These are phyloP conservation scores for Eucidaris tribuloides DNA, from an alignment of 35 echinoderm and acorn worm genomes.

Conservation along the genomic window DNA sequence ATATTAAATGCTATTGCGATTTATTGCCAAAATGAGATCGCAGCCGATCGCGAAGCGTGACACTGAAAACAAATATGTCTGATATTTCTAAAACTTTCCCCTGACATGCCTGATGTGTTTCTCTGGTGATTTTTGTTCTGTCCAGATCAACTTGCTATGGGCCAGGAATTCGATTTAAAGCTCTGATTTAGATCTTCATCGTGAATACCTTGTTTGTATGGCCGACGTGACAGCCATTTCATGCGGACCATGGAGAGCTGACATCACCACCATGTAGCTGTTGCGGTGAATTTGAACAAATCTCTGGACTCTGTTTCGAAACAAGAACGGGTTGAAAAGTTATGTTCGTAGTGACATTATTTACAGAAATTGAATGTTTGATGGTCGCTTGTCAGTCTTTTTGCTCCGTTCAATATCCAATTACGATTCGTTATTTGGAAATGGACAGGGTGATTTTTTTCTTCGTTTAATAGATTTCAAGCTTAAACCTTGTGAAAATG, in stretches of 20 bases:
- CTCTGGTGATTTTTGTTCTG: too few relatives aligned
- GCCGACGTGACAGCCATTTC: slow-evolving; percentile 13
- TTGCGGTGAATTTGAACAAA: slow-evolving; percentile 24
- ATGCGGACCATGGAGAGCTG: slow-evolving; percentile 31
- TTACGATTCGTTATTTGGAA: neutral
- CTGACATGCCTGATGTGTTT: too few relatives aligned
- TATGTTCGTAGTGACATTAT: neutral
- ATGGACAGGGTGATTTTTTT: neutral
- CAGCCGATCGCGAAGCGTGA: too few relatives aligned
- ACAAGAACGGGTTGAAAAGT: neutral
- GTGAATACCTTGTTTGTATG: slow-evolving; percentile 12
- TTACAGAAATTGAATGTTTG: neutral
- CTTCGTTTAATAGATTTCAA: neutral
- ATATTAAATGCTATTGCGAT: too few relatives aligned
- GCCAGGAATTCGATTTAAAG: too few relatives aligned
- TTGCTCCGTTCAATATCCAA: neutral
- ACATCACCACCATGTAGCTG: neutral
- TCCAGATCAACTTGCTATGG: too few relatives aligned
- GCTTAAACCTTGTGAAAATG: neutral
- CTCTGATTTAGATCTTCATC: too few relatives aligned
- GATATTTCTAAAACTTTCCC: too few relatives aligned
- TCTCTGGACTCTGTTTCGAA: neutral
- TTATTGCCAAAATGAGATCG: too few relatives aligned
- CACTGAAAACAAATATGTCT: too few relatives aligned
- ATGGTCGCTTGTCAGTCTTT: neutral